Evolutionary conservation across 2,797 vertebrate genomes (phyloP), one percentile per base, ranked within the genome.

Genomic region (Picus viridis): DNA sequence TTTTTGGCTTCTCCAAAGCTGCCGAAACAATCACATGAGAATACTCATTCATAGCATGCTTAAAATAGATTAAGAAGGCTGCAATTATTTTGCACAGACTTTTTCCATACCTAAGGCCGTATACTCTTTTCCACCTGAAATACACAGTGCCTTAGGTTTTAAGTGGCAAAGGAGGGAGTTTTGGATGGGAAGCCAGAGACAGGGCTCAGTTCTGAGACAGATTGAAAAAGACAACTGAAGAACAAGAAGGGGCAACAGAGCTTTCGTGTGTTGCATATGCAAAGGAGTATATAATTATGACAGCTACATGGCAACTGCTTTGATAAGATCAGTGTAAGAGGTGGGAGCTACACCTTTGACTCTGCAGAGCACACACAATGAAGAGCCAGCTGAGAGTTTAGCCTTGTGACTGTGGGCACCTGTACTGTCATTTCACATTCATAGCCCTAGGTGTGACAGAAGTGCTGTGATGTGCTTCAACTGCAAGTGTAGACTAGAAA

Each of bases 191-290:
- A 75, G 16, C 18, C 10, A 64, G n/a, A 54, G 36, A 47, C 16
- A 41, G 5, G 6, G 3, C 10, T 90, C 47, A n/a, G 24, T 26
- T 24, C 7, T 43, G 70, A 85, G 15, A 47, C 2, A 43, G 13
- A 3, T 5, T 2, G 12, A 83, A 87, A 78, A 47, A 67, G 8
- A 41, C 16, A 36, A 57, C 13, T 10, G 26, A 70, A 72, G 22
- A 65, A 3, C 18, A 67, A 57, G 76, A 76, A 68, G 7, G 23
- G 30, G 15, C 7, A 1, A 24, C 54, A 15, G 16, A 71, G 30
- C 27, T 39, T 61, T 65, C 61, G 43, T 0, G 0, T 18, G 8
- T 30, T 80, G 30, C 17, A 36, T 2, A 19, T n/a, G 20, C 14
- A 51, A 67, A 10, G 17, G 29, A 83, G 14, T 43, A 24, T 45